Evolutionary conservation across 2,888 invertebrate genomes (phyloP), one percentile per base, ranked within the genome.

Genomic region (Acanthosepion pharaonis): DNA sequence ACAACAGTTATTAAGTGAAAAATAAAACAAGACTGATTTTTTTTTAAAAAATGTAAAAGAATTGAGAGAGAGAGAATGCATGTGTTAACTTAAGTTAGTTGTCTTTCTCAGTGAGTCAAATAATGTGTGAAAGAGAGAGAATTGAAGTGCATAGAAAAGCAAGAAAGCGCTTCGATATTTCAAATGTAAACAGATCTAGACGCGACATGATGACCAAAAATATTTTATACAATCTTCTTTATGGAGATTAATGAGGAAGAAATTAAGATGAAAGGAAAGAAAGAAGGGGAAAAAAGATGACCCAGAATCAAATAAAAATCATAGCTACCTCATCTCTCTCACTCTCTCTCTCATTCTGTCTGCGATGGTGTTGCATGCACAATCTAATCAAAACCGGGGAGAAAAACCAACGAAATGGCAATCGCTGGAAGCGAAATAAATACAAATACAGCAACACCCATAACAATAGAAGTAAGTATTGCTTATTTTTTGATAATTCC

Each of bases 291-390:
- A n/a, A 78, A 78, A 78, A 78, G 78, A 78, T 78, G 78, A 78
- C 78, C 78, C 78, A 78, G 78, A 78, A 78, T 78, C n/a, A 78
- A 78, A 78, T 78, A 78, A 78, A 78, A 78, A 78, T 78, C n/a
- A n/a, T 78, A 78, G 59, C 59, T 59, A 59, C 59, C 59, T 59
- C 59, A 59, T n/a, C n/a, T 78, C n/a, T 15, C n/a, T n/a, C 9
- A 15, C 78, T 78, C 78, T 78, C 78, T 78, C 78, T 78, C 78
- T n/a, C 78, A n/a, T n/a, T 78, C 78, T 78, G n/a, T n/a, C 78
- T 78, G n/a, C 33, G 78, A 78, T 78, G n/a, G 78, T 78, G 78
- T 78, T 78, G 78, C 78, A n/a, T 78, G 78, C 78, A n/a, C n/a
- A 78, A 78, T 78, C n/a, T 78, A 78, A 6, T n/a, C 78, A 78